Conservation (phyloP, 2,888 invertebrate species). For the Apamea epomidion region DNA sequence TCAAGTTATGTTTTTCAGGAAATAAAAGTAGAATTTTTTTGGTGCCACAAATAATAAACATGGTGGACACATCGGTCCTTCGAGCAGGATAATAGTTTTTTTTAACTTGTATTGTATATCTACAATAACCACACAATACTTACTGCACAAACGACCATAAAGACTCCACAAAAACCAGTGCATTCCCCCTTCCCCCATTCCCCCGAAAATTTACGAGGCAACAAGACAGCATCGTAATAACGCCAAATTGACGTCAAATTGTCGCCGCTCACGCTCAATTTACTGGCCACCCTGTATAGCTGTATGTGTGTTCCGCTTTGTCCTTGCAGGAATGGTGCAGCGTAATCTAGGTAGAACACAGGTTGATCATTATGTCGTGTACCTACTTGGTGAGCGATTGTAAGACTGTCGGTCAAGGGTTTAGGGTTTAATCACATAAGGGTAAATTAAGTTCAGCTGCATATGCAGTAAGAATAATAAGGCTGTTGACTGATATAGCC, state of each 20-base stretch:
- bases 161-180: slow-evolving; percentile 19
- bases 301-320: slow-evolving; percentile 31
- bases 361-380: slow-evolving; percentile 1
- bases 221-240: slow-evolving; percentile 76
- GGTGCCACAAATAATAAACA: not conserved
- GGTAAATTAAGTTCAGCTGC: not conserved
- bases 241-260: slow-evolving; percentile 79
- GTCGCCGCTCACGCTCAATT: slow-evolving; percentile 73
- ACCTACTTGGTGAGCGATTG: not conserved
- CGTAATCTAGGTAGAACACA: slow-evolving; percentile 35
- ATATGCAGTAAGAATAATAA: not conserved
- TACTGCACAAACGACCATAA: slow-evolving; percentile 33
- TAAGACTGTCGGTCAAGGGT: not conserved
- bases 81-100: not conserved
- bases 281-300: slow-evolving; percentile 47
- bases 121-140: not conserved
- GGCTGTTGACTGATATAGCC: not conserved
- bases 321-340: slow-evolving; percentile 25
- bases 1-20: not conserved
- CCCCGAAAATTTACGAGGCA: slow-evolving; percentile 70
- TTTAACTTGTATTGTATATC: not conserved
- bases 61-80: not conserved
- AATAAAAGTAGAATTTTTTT: not conserved
- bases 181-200: not conserved
- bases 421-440: not conserved